These are phyloP conservation scores for Myiotriccus ornatus DNA, from an alignment of 2,797 vertebrate species.

Conservation along the genomic window DNA sequence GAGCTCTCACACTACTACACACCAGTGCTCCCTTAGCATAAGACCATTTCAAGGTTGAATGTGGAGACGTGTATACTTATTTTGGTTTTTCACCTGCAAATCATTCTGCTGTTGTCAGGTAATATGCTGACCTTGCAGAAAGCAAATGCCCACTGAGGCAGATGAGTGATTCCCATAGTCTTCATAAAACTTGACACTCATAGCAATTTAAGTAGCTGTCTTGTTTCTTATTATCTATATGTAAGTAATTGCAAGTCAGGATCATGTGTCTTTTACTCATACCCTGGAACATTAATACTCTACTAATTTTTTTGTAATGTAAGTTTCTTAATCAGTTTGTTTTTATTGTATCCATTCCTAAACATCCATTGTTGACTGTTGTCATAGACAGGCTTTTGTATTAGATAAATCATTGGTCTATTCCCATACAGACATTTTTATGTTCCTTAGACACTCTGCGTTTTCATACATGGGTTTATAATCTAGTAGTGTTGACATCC, in stretches of 20 bases:
- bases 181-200: not conserved
- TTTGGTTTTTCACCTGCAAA: not conserved
- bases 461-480: not conserved
- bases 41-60: not conserved
- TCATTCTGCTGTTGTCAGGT: not conserved
- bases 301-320: not conserved
- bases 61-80: not conserved
- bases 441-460: not conserved
- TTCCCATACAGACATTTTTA: not conserved
- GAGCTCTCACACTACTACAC: not conserved
- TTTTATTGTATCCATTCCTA: not conserved
- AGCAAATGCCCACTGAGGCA: not conserved
- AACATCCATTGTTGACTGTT: not conserved
- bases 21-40: not conserved
- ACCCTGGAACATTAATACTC: not conserved
- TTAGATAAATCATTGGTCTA: not conserved
- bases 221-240: not conserved
- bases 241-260: not conserved
- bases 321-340: not conserved
- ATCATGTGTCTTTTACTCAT: not conserved
- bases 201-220: not conserved
- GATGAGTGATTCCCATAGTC: not conserved
- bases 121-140: not conserved
- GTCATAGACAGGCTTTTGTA: not conserved
- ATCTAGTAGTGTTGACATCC: not conserved